Base-by-base conservation (phyloP, 1,140 invertebrate species). In the Trigoniulus corallinus region DNA sequence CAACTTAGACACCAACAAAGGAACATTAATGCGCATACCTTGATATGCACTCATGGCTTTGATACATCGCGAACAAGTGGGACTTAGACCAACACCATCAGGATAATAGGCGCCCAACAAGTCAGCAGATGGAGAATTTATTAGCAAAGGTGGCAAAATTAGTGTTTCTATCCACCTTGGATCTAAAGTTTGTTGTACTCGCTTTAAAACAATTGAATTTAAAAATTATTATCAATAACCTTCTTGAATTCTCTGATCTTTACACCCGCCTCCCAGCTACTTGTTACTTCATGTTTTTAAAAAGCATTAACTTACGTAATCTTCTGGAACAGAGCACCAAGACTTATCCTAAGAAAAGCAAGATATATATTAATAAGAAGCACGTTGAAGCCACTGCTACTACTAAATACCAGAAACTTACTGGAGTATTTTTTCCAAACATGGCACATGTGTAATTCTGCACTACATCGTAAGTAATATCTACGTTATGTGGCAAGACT, bases 1-100 rank as follows among this genome's bases (percentile, higher is more conserved):
- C n/a, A n/a, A n/a, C n/a, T n/a, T n/a, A n/a, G n/a, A n/a, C n/a
- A n/a, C n/a, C n/a, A n/a, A n/a, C n/a, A n/a, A n/a, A n/a, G n/a
- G n/a, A n/a, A n/a, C n/a, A n/a, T n/a, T 7, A 47, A 23, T 25
- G 21, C 3, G 25, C 15, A 7, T 26, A 47, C 46, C 46, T 27
- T 47, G 46, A 34, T 26, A 47, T 10, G 4, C 27, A 4, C 10
- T 27, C 12, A 15, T 47, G 10, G 46, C 46, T 34, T 47, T 27
- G 4, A 23, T 20, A 34, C 46, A 47, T 25, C n/a, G 27, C 13
- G 7, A 4, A 18, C 50, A 56, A 1, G 56, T 60, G 15, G 67
- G 62, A 53, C 64, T 64, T 53, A 70, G 53, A 21, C 71, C 71
- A 18, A 72, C 59, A 37, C 65, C 64, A 53, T 72, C 70, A 18